A percentile compares a stretch with the other conserved stretches of the same genome.
phyloP scores from a whole-genome alignment of 2,113 vertebrate species.

The Rhegmatorhina hoffmannsi region DNA sequence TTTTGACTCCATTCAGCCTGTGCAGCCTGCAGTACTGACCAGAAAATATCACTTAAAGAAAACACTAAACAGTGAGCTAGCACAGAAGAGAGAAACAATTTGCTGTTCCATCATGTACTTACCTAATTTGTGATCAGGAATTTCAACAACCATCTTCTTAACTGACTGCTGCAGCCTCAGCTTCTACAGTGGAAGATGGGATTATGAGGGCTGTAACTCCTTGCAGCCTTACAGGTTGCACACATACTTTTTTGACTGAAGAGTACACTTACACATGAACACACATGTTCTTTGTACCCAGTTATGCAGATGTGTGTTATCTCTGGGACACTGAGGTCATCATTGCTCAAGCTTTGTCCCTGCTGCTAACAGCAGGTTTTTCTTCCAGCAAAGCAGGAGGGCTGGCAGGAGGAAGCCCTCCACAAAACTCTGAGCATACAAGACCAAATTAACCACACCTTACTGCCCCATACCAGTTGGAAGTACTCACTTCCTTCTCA shows the following conservation, averaged over 20 bases:
- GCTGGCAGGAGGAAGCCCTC: not conserved
- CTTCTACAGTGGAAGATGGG: not conserved
- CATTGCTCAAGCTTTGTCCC: not conserved
- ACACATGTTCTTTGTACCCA: not conserved
- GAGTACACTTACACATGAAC: not conserved
- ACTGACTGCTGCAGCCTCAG: slow-evolving; percentile 20
- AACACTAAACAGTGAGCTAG: not conserved
- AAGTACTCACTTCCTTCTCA: not conserved
- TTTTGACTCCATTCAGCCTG: not conserved
- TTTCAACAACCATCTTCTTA: slow-evolving; percentile 47
- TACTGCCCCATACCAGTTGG: not conserved
- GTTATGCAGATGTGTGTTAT: not conserved
- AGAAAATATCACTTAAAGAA: not conserved
- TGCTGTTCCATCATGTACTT: slow-evolving; percentile 7
- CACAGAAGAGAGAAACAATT: not conserved
- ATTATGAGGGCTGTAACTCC: not conserved
- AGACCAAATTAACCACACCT: not conserved
- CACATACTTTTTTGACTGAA: not conserved
- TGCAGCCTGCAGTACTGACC: not conserved
- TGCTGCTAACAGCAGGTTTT: not conserved
- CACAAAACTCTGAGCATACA: not conserved
- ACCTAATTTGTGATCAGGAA: slow-evolving; percentile 2
- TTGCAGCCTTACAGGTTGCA: not conserved
- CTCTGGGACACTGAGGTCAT: not conserved
- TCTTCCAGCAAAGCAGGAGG: not conserved